phyloP scores from a whole-genome alignment of 2,888 invertebrate genomes.

The Tetragnatha montana region DNA sequence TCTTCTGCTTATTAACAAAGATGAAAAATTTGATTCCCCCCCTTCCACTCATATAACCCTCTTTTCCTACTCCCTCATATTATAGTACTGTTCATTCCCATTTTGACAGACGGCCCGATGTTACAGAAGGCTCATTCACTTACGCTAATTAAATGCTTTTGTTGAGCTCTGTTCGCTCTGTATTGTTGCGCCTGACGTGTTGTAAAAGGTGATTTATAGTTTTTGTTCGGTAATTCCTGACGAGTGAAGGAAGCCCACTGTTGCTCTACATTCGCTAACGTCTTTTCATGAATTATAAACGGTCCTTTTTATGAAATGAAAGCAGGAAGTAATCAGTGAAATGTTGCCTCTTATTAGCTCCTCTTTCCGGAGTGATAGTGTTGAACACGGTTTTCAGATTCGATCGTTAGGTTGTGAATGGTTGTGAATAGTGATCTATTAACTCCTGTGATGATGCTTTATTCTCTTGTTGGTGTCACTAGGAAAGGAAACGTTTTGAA shows the following conservation, averaged over 20 bases:
- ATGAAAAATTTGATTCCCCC: too few species aligned
- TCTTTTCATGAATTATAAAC: constrained; percentile 10
- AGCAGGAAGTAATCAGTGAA: constrained; percentile 28
- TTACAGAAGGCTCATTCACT: neutral
- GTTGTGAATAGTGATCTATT: neutral
- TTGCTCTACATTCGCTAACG: neutral
- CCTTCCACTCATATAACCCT: too few species aligned
- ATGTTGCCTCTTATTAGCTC: neutral
- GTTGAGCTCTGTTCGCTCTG: neutral
- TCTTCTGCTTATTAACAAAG: too few species aligned
- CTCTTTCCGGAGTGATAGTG: neutral
- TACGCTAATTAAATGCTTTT: neutral
- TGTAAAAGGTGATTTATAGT: constrained; percentile 22
- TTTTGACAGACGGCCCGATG: neutral
- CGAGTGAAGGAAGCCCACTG: neutral
- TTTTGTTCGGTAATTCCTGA: neutral
- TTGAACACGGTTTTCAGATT: neutral
- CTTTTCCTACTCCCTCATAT: too few species aligned
- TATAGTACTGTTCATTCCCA: neutral
- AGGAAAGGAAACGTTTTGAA: neutral
- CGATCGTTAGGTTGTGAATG: neutral
- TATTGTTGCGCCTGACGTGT: neutral
- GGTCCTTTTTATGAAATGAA: neutral
- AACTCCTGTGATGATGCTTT: neutral
- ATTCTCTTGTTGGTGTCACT: neutral